Conservation (phyloP, 2,113 vertebrate genomes). For the Uropsilus gracilis region DNA sequence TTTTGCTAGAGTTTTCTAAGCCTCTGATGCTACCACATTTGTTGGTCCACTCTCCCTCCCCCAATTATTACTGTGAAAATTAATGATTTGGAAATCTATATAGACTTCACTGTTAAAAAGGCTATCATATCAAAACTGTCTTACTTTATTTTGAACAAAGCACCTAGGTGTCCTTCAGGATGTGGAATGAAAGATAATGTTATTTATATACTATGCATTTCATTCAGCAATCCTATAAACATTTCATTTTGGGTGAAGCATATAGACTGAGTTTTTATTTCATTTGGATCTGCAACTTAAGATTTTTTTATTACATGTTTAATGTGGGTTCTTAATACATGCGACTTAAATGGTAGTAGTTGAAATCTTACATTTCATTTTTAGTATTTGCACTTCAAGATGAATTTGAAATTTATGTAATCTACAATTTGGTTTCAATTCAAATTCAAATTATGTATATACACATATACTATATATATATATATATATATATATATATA, state of each 20-base stretch:
- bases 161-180: neutral
- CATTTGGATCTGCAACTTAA: neutral
- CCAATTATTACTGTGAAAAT: neutral
- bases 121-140: neutral
- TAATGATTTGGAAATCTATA: conserved; percentile 41
- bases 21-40: neutral
- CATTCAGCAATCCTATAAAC: neutral
- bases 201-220: neutral
- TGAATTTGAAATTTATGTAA: conserved; percentile 17
- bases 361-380: neutral
- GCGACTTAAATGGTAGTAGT: neutral
- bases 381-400: neutral
- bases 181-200: neutral
- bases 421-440: neutral
- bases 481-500: neutral
- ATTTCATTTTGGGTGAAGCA: neutral
- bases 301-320: neutral
- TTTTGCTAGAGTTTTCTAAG: neutral
- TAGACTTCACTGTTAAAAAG: neutral
- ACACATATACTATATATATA: neutral
- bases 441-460: neutral
- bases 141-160: neutral
- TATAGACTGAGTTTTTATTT: neutral
- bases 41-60: neutral
- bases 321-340: neutral